Conservation (phyloP, 2,888 invertebrate genomes). For the Lasioglossum oenotherae region DNA sequence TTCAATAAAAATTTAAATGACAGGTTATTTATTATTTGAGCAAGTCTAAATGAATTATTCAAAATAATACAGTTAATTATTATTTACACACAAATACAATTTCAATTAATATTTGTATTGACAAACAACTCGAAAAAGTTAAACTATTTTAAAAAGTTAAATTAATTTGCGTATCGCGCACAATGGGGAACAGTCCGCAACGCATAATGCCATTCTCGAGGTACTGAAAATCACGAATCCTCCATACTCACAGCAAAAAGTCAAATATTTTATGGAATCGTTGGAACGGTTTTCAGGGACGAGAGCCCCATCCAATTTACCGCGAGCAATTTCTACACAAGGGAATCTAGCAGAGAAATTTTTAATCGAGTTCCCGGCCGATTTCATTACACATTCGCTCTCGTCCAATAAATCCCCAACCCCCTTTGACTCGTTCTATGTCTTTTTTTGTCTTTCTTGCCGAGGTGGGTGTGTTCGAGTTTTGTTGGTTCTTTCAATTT, state of each 20-base stretch:
- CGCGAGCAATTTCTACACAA: not conserved
- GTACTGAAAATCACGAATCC: not conserved
- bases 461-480: not conserved
- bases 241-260: not conserved
- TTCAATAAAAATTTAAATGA: too few relatives aligned
- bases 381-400: conserved; percentile 8
- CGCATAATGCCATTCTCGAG: too few relatives aligned
- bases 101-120: too few relatives aligned
- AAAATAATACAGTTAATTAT: too few relatives aligned
- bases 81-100: too few relatives aligned
- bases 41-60: too few relatives aligned
- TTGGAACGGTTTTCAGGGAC: too few relatives aligned
- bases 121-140: too few relatives aligned
- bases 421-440: not conserved
- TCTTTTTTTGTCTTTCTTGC: not conserved
- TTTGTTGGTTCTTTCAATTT: not conserved
- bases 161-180: not conserved
- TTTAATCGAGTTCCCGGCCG: not conserved
- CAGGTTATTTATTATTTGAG: too few relatives aligned
- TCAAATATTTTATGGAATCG: conserved; percentile 1
- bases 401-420: not conserved
- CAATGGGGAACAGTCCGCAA: not conserved
- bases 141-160: too few relatives aligned
- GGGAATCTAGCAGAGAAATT: not conserved
- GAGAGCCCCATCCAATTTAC: not conserved